Base-by-base conservation (phyloP, 2,113 vertebrate genomes). In the Petroica traversi region DNA sequence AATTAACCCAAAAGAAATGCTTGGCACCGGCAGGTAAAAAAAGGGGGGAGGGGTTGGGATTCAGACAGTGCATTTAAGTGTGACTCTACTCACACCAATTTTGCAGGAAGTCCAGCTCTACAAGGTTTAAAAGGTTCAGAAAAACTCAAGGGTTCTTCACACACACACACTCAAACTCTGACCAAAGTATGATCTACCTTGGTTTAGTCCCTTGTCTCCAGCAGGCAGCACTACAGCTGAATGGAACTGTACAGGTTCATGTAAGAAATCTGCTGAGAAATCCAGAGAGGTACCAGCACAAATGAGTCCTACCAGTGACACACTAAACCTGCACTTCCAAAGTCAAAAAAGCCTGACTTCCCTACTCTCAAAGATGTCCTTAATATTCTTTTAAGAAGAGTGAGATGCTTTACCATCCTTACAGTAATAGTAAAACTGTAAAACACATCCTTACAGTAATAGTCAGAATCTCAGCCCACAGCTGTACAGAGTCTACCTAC, bases 1-100 rank as follows among this genome's bases (percentile, higher is more conserved):
- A 78, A 77, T 33, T 52, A 85, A 55, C 3, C 2, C 9, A 19
- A 58, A 48, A 33, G 25, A 45, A 13, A 66, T 2, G 2, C 18
- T 28, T n/a, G 17, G 19, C 72, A 77, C 14, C 34, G 8, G 28
- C 9, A 73, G 40, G 26, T 25, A 8, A 73, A 81, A 52, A 51
- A 63, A 43, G 9, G 3, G 2, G 23, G 8, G 11, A 2, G 9
- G 7, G 9, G 4, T 2, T 45, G 18, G 12, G 19, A 83, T 51
- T 20, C 26, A 79, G 22, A 72, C 23, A 25, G 19, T 6, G 48
- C 40, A 19, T 59, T 72, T 31, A 49, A 71, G 26, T 41, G 33
- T 13, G 29, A 67, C 25, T 48, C 24, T 54, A 43, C 49, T 41
- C 40, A 54, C 7, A 7, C 26, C 15, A 45, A 29, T 49, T 84